A percentile compares a stretch with the other conserved stretches of the same genome.
Evolutionary conservation across 2,888 invertebrate genomes (phyloP).

Genomic region (Pyrochroa serraticornis): DNA sequence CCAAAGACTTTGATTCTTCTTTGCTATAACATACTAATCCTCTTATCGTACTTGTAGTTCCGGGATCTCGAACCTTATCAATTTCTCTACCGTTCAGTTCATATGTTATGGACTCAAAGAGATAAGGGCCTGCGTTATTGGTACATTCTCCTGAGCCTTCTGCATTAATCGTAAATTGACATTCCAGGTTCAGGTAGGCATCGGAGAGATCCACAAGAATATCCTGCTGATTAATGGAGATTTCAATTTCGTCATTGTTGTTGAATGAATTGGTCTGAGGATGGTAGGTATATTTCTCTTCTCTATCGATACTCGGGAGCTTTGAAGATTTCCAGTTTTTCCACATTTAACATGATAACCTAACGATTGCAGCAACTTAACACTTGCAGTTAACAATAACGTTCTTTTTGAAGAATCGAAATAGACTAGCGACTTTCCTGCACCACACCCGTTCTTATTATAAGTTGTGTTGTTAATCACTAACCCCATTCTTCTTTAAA

Average conservation of each 20-base stretch:
- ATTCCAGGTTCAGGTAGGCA: slow-evolving; percentile 34
- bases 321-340: neutral
- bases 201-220: slow-evolving; percentile 41
- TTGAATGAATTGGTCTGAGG: neutral
- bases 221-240: slow-evolving; percentile 45
- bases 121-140: too few species aligned
- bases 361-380: neutral
- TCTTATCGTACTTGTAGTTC: too few species aligned
- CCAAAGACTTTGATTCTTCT: too few species aligned
- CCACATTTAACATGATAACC: neutral
- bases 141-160: neutral
- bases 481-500: slow-evolving; percentile 12
- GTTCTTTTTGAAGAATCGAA: neutral
- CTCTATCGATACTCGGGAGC: neutral
- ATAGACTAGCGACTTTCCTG: neutral
- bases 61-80: neutral
- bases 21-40: too few species aligned
- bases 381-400: neutral
- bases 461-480: slow-evolving; percentile 1
- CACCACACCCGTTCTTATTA: neutral
- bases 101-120: too few species aligned
- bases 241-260: slow-evolving; percentile 41
- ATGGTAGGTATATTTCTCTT: neutral
- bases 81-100: neutral
- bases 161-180: slow-evolving; percentile 18